phyloP scores from a whole-genome alignment of 2,888 invertebrate genomes.

The Heliothis peltigera region DNA sequence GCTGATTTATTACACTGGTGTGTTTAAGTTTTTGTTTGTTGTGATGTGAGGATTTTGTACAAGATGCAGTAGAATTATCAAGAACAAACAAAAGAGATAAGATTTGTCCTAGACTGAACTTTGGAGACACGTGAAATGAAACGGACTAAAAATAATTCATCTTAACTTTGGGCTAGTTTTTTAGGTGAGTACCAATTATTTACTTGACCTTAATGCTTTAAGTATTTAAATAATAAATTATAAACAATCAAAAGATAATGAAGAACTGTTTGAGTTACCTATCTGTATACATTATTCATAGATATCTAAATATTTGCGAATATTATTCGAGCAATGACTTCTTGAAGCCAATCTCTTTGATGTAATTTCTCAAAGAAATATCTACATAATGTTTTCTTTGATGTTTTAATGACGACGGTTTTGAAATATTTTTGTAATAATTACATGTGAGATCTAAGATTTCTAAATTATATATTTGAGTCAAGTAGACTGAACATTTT shows the following conservation, averaged over 20 bases:
- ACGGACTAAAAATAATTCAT: constrained; percentile 74
- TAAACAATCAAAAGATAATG: constrained; percentile 19
- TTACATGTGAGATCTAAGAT: constrained; percentile 39
- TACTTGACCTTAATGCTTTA: not conserved
- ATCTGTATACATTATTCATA: not conserved
- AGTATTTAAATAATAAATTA: not conserved
- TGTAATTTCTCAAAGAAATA: constrained; percentile 43
- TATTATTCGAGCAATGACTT: constrained; percentile 12
- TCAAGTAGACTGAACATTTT: constrained; percentile 8
- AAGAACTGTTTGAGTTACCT: not conserved
- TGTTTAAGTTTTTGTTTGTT: constrained; percentile 24
- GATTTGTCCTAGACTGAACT: constrained; percentile 74
- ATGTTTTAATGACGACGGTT: constrained; percentile 51
- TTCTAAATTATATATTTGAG: constrained; percentile 18
- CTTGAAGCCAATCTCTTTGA: constrained; percentile 30
- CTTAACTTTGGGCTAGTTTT: constrained; percentile 38
- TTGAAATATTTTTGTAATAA: constrained; percentile 42
- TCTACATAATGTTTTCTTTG: constrained; percentile 55
- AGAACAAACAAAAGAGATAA: constrained; percentile 78
- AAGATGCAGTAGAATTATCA: constrained; percentile 53
- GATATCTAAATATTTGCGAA: constrained; percentile 11
- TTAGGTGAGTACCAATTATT: constrained; percentile 37
- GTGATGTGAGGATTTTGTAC: constrained; percentile 38
- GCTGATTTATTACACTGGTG: not conserved
- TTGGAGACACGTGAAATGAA: constrained; percentile 78